Percentiles rank a stretch among this genome's conserved stretches.
Evolutionary conservation across 1,140 invertebrate species (phyloP).

Genomic region (Coboldia fuscipes): DNA sequence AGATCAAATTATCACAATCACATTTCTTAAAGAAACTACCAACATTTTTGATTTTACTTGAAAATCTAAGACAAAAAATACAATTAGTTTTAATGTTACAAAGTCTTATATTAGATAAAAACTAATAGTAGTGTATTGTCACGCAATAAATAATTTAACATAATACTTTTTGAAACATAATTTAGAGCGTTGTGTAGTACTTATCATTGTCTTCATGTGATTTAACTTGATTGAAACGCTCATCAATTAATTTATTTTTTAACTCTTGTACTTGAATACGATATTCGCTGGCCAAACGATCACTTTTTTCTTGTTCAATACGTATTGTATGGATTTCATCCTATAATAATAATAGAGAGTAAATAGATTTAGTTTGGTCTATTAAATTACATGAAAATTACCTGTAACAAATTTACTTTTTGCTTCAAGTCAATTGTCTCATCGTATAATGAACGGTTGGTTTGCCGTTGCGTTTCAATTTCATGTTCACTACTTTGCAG

Average conservation of each 20-base stretch:
- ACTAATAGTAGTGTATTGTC: no score
- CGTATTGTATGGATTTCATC: conserved; percentile 10
- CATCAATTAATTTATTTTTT: conserved; percentile 12
- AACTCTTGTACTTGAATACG: conserved; percentile 12
- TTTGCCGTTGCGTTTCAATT: conserved; percentile 12
- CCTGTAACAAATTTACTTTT: conserved; percentile 10
- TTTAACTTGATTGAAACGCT: conserved; percentile 14
- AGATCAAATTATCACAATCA: no score
- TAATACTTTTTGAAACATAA: no score
- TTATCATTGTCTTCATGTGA: no score
- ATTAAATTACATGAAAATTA: conserved; percentile 4
- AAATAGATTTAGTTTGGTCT: not conserved
- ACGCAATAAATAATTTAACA: no score
- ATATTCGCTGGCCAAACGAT: conserved; percentile 11
- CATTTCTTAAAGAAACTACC: no score
- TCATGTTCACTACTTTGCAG: conserved; percentile 11
- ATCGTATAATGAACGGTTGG: conserved; percentile 7
- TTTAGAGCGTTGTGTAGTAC: no score
- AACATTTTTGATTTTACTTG: no score
- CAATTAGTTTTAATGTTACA: no score
- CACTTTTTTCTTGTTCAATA: conserved; percentile 9
- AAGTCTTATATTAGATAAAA: no score
- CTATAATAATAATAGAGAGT: conserved; percentile 8
- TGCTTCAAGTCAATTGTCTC: conserved; percentile 12
- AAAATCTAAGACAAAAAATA: no score